These are phyloP conservation scores for Ceratina japonica DNA, from an alignment of 1,140 invertebrate genomes.

Conservation along the genomic window DNA sequence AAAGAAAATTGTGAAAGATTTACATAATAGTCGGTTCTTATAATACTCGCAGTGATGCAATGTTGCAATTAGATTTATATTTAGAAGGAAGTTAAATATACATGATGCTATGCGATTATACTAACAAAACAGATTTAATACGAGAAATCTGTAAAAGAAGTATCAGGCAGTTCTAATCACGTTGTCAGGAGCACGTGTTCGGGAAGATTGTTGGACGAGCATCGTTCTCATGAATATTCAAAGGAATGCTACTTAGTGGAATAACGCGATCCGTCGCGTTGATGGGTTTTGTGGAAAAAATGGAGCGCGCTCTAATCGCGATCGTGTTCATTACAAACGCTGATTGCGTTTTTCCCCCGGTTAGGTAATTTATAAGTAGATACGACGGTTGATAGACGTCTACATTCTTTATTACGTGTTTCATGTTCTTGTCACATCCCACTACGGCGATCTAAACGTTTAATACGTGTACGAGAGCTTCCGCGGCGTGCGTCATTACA, in stretches of 20 bases:
- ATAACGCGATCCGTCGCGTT: neutral
- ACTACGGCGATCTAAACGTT: neutral
- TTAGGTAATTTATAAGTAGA: neutral
- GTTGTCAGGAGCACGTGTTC: neutral
- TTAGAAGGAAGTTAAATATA: no score
- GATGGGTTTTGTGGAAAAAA: neutral
- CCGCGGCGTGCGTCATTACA: neutral
- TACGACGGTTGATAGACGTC: slow-evolving; percentile 18
- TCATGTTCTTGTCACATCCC: slow-evolving; percentile 6
- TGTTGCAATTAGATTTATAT: no score
- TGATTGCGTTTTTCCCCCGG: slow-evolving; percentile 20
- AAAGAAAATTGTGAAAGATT: no score
- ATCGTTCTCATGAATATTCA: slow-evolving; percentile 12
- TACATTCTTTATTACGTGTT: slow-evolving; percentile 22
- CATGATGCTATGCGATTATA: no score
- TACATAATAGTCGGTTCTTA: no score
- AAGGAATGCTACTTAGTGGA: neutral
- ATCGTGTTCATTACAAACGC: slow-evolving; percentile 1
- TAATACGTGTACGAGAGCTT: slow-evolving; percentile 47
- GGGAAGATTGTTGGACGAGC: slow-evolving; percentile 3
- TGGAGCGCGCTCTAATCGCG: neutral
- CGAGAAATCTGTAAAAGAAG: neutral
- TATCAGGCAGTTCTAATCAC: neutral
- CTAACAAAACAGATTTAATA: no score
- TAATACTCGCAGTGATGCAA: no score